Conservation (phyloP, 2,113 vertebrate genomes). For the Podiceps cristatus region DNA sequence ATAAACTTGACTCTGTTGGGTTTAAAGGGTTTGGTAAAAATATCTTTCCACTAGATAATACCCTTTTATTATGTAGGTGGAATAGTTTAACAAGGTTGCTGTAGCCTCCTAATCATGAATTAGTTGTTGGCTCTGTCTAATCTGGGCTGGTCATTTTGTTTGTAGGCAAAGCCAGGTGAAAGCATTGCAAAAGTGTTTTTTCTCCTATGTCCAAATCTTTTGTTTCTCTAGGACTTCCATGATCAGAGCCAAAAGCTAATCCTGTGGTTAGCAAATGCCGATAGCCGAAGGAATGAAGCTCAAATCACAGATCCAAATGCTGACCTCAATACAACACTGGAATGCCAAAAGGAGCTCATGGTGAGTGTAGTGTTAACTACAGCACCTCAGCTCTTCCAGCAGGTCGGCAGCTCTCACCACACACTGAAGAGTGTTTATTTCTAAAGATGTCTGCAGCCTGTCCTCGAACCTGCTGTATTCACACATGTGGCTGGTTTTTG, state of each 20-base stretch:
- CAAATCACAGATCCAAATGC: conserved; percentile 37
- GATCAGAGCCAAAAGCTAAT: conserved; percentile 84
- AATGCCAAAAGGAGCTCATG: conserved; percentile 77
- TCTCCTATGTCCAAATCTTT: not conserved
- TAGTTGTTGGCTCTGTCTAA: not conserved
- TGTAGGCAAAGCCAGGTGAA: not conserved
- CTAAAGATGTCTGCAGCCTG: not conserved
- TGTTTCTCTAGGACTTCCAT: conserved; percentile 87
- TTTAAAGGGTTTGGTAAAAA: not conserved
- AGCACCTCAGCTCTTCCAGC: not conserved
- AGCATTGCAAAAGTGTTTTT: not conserved
- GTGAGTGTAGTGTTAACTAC: conserved; percentile 64
- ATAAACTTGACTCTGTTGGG: not conserved
- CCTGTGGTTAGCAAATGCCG: conserved; percentile 84
- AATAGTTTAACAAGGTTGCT: not conserved
- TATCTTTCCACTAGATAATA: not conserved
- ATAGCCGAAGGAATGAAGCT: conserved; percentile 73
- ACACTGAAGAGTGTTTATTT: not conserved
- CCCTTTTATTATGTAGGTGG: not conserved
- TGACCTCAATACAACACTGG: conserved; percentile 62
- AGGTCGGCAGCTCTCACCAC: not conserved
- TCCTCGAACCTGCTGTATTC: not conserved
- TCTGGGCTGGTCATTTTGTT: not conserved
- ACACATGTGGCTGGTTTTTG: not conserved
- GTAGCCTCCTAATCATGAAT: not conserved